phyloP scores from a whole-genome alignment of 2,797 vertebrate genomes.

The Poecilia gillii region DNA sequence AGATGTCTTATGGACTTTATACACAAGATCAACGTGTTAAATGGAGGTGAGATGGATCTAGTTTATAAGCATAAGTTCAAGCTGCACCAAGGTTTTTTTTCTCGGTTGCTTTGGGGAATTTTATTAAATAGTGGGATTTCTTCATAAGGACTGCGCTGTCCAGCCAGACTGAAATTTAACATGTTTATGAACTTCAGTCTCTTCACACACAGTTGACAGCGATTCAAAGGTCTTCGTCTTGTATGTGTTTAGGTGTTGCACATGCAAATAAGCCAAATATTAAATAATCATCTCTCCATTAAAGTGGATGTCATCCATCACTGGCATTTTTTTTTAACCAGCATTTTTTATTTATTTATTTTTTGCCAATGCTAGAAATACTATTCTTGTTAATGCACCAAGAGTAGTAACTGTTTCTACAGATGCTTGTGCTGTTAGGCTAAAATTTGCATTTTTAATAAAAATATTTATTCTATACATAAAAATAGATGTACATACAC shows the following conservation, averaged over 20 bases:
- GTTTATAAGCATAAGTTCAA: not conserved
- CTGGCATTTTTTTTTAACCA: not conserved
- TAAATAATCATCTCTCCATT: not conserved
- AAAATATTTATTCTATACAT: not conserved
- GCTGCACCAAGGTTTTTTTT: not conserved
- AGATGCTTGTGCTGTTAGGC: not conserved
- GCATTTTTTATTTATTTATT: no score
- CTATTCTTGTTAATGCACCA: not conserved
- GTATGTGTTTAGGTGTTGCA: not conserved
- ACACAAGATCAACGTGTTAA: not conserved
- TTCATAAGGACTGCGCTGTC: not conserved
- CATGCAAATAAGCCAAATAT: not conserved
- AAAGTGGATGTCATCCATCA: not conserved
- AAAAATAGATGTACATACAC: not conserved
- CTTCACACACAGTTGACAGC: not conserved
- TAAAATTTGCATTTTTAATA: not conserved
- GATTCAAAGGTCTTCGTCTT: not conserved
- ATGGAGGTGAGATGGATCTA: not conserved
- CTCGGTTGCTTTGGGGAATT: not conserved
- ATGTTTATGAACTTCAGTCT: not conserved
- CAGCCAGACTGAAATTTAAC: not conserved
- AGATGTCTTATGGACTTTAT: no score
- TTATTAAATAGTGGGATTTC: not conserved
- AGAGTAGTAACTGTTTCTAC: not conserved
- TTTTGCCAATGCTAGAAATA: not conserved